Base-by-base conservation (phyloP, 2,888 invertebrate species). In the Acronicta alni region DNA sequence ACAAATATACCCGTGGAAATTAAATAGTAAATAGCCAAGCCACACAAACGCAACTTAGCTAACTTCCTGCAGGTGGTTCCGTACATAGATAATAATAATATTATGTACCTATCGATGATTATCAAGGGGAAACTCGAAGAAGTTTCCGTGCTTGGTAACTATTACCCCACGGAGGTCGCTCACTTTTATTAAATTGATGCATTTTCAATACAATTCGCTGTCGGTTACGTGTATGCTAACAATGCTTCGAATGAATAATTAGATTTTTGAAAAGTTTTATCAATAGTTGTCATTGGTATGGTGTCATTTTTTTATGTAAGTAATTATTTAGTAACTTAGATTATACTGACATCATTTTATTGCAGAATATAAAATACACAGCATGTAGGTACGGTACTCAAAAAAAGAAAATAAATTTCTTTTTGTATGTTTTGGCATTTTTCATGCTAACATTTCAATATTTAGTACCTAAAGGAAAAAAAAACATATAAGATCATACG, bases 101-200 rank as follows among this genome's bases (percentile, higher is more conserved):
- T 23, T 23, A 37, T 20, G 49, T 43, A n/a, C n/a, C n/a, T n/a
- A 52, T 48, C 20, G 49, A 42, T 61, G 56, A 56, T 61, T 53
- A 65, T 69, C 58, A 61, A 56, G 67, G 75, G 72, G 75, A 67
- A 66, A 57, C 58, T 59, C 18, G 15, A 47, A 61, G 37, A 63
- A 65, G 39, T 64, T 57, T 66, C 55, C 78, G 76, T 77, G 78
- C 54, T 55, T 45, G 26, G 57, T 18, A 54, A 64, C 76, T 72
- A 76, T 76, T 69, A 76, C 70, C 70, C 52, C 48, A 46, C 18
- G 38, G 41, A 32, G 38, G 37, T 47, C 45, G 51, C 57, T 67
- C 67, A 45, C 55, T 75, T 69, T 75, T 64, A 71, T 70, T 69
- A 77, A 62, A 68, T 70, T 72, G 70, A 78, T 79, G 78, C 72